Percentiles rank a stretch among this genome's conserved stretches.
Evolutionary conservation across 2,113 vertebrate genomes (phyloP).

Genomic region (Parus major): DNA sequence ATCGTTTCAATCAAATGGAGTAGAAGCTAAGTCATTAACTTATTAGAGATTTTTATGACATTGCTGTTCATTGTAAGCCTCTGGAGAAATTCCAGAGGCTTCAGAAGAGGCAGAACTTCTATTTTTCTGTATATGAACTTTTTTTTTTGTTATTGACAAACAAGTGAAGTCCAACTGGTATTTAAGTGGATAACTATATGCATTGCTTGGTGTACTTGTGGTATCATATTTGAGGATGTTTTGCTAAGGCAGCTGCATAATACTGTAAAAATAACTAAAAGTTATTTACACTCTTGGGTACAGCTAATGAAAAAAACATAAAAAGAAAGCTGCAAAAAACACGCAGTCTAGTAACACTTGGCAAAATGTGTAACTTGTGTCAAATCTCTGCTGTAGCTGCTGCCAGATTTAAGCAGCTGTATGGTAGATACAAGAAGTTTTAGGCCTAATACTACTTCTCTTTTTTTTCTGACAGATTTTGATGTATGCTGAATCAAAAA

Average conservation of each 20-base stretch:
- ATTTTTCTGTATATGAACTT: background rate
- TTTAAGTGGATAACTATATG: accelerated
- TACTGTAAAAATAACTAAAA: background rate
- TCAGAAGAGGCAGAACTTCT: background rate
- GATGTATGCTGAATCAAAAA: background rate
- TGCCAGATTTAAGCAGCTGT: background rate
- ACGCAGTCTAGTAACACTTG: background rate
- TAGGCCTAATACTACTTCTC: background rate
- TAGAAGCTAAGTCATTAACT: background rate
- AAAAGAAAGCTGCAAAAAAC: background rate
- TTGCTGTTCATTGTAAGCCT: background rate
- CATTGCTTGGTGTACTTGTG: background rate
- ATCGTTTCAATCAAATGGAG: background rate
- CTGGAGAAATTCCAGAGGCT: background rate
- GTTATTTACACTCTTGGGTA: background rate
- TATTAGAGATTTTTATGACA: background rate
- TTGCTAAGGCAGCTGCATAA: background rate
- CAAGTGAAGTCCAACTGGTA: background rate
- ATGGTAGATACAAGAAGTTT: background rate
- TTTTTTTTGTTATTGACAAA: background rate
- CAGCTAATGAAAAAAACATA: too few species aligned
- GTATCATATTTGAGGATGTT: background rate
- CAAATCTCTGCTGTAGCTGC: background rate
- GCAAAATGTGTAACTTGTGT: background rate
- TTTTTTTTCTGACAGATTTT: background rate